A percentile compares a stretch with the other conserved stretches of the same genome.
phyloP scores from a whole-genome alignment of 2,888 invertebrate species.

The Agrochola lota region DNA sequence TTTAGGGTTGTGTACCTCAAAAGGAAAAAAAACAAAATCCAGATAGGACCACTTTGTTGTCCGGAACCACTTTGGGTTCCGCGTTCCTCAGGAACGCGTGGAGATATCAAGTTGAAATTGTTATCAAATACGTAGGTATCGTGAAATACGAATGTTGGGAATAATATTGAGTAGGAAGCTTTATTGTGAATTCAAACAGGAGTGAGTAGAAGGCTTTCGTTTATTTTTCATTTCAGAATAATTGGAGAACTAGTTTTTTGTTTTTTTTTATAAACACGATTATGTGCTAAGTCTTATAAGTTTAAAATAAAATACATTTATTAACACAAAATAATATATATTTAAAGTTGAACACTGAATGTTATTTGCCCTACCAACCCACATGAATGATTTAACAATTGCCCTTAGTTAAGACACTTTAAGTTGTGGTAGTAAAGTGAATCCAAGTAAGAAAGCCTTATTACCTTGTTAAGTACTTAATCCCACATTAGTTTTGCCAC shows the following conservation, averaged over 20 bases:
- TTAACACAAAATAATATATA: too few species aligned
- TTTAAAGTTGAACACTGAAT: background rate
- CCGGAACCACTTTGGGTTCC: too few species aligned
- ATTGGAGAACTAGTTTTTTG: too few species aligned
- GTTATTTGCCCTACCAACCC: background rate
- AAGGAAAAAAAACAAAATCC: too few species aligned
- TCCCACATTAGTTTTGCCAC: too few species aligned
- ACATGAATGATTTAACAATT: background rate
- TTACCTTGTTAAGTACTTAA: constrained; percentile 6
- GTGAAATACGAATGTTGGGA: too few species aligned
- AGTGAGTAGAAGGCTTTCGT: background rate
- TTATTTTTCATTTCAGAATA: background rate
- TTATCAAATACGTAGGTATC: too few species aligned
- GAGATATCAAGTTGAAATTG: too few species aligned
- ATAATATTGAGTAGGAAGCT: background rate
- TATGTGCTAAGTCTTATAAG: background rate
- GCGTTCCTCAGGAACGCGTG: too few species aligned
- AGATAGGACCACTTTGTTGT: too few species aligned
- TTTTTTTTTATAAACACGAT: background rate
- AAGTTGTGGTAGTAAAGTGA: background rate
- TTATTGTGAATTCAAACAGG: too few species aligned
- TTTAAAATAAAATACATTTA: background rate
- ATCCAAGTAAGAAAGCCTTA: constrained; percentile 9
- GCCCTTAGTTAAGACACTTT: background rate
- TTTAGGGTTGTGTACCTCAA: too few species aligned